Conservation (phyloP, 1,140 invertebrate species). For the Heliothis subflexa region DNA sequence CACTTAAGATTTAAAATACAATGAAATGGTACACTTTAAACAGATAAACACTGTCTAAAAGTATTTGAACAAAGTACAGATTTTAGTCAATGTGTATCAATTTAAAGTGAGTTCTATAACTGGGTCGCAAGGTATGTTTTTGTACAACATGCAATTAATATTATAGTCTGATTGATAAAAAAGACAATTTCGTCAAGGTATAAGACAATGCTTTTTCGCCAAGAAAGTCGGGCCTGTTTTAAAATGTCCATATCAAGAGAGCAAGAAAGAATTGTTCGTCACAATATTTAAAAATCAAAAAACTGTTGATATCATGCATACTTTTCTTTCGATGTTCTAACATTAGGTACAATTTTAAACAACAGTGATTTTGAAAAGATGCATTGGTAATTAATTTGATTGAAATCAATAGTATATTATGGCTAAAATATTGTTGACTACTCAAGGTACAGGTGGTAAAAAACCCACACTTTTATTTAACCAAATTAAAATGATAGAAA, state of each 20-base stretch:
- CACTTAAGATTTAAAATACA: background rate
- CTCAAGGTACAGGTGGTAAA: constrained; percentile 30
- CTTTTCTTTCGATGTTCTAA: constrained; percentile 24
- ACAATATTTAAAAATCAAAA: constrained; percentile 35
- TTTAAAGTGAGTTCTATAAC: background rate
- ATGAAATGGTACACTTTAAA: background rate
- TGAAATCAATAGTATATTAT: constrained; percentile 20
- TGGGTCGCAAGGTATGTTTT: constrained; percentile 12
- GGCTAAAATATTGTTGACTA: constrained; percentile 44
- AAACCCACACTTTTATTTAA: constrained; percentile 51
- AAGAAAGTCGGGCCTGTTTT: constrained; percentile 38
- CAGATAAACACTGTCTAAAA: background rate
- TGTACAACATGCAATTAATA: constrained; percentile 5
- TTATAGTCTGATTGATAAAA: background rate
- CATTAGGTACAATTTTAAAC: constrained; percentile 20
- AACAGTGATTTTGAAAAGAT: constrained; percentile 9
- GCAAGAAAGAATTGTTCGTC: constrained; percentile 57
- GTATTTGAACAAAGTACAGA: background rate
- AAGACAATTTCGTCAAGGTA: background rate
- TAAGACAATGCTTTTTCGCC: constrained; percentile 24
- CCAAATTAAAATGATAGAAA: constrained; percentile 24
- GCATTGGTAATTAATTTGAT: background rate
- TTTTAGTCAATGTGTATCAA: background rate
- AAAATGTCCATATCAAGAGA: constrained; percentile 62
- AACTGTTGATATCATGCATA: constrained; percentile 4